Conservation (phyloP, 2,113 vertebrate species). For the Platysternon megacephalum region DNA sequence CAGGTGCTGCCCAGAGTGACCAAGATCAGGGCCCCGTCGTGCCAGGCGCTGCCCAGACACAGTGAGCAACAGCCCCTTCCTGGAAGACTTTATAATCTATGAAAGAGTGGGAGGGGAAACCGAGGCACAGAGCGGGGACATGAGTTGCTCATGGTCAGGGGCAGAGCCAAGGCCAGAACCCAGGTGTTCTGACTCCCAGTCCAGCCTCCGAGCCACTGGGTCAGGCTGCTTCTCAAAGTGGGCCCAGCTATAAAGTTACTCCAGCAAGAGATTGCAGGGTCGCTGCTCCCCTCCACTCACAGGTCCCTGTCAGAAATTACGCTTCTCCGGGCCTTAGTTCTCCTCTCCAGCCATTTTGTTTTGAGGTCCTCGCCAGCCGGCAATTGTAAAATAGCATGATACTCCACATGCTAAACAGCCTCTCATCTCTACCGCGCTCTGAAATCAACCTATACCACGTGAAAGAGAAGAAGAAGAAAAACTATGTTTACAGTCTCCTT, state of each 20-base stretch:
- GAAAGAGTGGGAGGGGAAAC: not conserved
- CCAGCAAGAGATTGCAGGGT: not conserved
- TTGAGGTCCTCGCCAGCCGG: constrained; percentile 21
- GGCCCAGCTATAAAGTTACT: not conserved
- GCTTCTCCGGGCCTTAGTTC: constrained; percentile 37
- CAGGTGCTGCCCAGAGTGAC: not conserved
- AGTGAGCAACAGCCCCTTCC: not conserved
- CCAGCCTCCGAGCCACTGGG: not conserved
- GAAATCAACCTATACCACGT: not conserved
- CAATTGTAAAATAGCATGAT: not conserved
- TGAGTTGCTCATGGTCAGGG: not conserved
- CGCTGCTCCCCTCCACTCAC: not conserved
- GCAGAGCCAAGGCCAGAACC: not conserved
- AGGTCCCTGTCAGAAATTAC: too few relatives aligned
- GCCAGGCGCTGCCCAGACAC: not conserved
- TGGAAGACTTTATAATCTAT: not conserved
- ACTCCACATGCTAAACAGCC: not conserved
- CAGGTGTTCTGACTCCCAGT: not conserved
- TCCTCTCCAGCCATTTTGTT: constrained; percentile 24
- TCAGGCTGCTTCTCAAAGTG: not conserved
- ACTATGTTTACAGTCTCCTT: constrained; percentile 79
- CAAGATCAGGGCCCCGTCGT: not conserved
- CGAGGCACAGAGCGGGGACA: not conserved
- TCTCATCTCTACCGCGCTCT: not conserved
- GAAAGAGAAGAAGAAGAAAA: not conserved